phyloP scores from a whole-genome alignment of 2,797 vertebrate species.

The Cercopithecus diana region DNA sequence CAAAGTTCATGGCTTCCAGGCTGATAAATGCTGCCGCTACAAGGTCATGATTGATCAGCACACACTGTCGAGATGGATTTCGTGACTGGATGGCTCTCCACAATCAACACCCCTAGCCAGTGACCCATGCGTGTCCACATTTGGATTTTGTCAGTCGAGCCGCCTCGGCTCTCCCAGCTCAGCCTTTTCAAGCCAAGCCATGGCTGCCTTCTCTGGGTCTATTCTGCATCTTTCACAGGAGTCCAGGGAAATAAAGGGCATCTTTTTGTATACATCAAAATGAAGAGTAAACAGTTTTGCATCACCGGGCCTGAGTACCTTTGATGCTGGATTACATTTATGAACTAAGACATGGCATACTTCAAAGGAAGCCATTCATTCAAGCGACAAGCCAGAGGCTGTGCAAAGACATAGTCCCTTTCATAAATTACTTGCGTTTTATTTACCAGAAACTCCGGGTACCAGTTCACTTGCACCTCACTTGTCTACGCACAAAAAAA shows the following conservation, averaged over 20 bases:
- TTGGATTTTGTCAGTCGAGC: constrained; percentile 77
- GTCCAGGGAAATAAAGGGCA: constrained; percentile 82
- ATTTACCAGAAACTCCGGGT: constrained; percentile 34
- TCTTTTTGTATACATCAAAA: constrained; percentile 82
- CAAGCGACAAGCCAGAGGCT: constrained; percentile 75
- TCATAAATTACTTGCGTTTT: constrained; percentile 58
- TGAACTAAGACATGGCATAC: constrained; percentile 88
- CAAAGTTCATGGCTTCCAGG: constrained; percentile 83
- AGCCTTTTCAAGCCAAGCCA: constrained; percentile 84
- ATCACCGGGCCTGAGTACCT: constrained; percentile 82
- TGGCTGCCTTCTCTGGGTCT: constrained; percentile 74
- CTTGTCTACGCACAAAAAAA: neutral
- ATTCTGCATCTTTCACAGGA: constrained; percentile 80
- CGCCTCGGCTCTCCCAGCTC: constrained; percentile 64
- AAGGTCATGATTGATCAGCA: constrained; percentile 90
- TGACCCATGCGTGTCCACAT: constrained; percentile 88
- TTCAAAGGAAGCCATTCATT: constrained; percentile 87
- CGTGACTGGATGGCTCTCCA: constrained; percentile 91
- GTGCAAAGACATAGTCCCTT: constrained; percentile 59
- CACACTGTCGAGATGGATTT: constrained; percentile 92
- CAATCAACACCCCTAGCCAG: constrained; percentile 87
- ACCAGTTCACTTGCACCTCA: neutral
- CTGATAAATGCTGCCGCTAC: constrained; percentile 84
- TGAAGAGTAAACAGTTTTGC: constrained; percentile 87
- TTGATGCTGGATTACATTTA: constrained; percentile 90